Evolutionary conservation across 2,888 invertebrate species (phyloP).

Genomic region (Malacosoma neustria): DNA sequence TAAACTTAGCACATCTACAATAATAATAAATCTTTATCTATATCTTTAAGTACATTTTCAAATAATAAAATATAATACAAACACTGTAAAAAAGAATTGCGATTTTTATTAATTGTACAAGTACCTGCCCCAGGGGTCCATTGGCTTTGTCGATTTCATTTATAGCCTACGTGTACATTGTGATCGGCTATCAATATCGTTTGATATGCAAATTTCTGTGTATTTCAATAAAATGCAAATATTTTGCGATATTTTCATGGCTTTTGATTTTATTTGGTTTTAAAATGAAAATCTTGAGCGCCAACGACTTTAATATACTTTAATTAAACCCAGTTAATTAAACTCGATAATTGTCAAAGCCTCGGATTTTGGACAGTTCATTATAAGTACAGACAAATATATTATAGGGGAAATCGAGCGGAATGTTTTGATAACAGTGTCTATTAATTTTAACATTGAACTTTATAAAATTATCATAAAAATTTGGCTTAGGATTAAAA

Average conservation of each 20-base stretch:
- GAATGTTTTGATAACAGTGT: background rate
- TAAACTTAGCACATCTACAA: too few relatives aligned
- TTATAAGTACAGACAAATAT: background rate
- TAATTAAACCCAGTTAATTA: background rate
- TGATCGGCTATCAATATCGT: slow-evolving; percentile 38
- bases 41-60: too few relatives aligned
- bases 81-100: too few relatives aligned
- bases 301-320: background rate
- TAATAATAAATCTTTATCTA: too few relatives aligned
- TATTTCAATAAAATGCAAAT: slow-evolving; percentile 59
- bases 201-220: slow-evolving; percentile 51
- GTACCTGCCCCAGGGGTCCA: slow-evolving; percentile 7
- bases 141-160: slow-evolving; percentile 18
- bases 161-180: slow-evolving; percentile 25
- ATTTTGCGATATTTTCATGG: slow-evolving; percentile 27
- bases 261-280: slow-evolving; percentile 7
- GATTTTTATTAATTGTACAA: slow-evolving; percentile 1
- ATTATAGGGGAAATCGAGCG: background rate
- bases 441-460: background rate
- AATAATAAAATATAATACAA: too few relatives aligned
- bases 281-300: background rate
- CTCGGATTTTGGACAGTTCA: background rate
- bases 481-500: too few relatives aligned
- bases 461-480: too few relatives aligned
- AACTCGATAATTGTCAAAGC: background rate